phyloP scores from a whole-genome alignment of 2,797 vertebrate genomes.

The Alauda arvensis region DNA sequence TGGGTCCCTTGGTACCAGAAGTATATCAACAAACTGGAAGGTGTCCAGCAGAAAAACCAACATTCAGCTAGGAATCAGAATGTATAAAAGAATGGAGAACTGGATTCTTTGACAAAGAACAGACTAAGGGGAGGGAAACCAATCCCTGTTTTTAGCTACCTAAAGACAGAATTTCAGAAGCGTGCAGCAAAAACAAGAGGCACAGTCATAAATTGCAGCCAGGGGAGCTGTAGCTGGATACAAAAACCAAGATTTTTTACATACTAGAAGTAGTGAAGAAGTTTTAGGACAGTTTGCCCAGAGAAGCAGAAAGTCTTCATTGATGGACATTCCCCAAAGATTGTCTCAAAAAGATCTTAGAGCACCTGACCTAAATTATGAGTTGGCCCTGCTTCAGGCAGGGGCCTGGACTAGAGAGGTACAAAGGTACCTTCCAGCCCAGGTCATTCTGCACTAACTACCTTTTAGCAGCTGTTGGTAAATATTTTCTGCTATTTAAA shows the following conservation, averaged over 20 bases:
- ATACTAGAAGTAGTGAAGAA: not conserved
- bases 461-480: not conserved
- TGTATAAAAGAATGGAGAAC: not conserved
- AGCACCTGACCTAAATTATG: not conserved
- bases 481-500: not conserved
- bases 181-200: not conserved
- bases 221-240: not conserved
- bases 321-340: not conserved
- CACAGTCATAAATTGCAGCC: not conserved
- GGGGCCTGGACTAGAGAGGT: not conserved
- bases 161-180: not conserved
- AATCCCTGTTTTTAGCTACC: not conserved
- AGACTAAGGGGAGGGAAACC: not conserved
- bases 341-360: not conserved
- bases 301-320: not conserved
- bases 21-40: not conserved
- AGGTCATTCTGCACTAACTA: not conserved
- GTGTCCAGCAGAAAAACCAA: not conserved
- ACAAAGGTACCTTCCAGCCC: not conserved
- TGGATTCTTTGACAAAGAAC: not conserved
- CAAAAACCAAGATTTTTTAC: not conserved
- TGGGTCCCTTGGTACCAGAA: not conserved
- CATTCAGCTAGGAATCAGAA: rapidly evolving
- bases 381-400: not conserved
- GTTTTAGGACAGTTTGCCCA: not conserved